Percentiles rank a stretch among this genome's conserved stretches.
Conservation (phyloP, 2,888 invertebrate species). For the Xestoiulus laeticollis region DNA sequence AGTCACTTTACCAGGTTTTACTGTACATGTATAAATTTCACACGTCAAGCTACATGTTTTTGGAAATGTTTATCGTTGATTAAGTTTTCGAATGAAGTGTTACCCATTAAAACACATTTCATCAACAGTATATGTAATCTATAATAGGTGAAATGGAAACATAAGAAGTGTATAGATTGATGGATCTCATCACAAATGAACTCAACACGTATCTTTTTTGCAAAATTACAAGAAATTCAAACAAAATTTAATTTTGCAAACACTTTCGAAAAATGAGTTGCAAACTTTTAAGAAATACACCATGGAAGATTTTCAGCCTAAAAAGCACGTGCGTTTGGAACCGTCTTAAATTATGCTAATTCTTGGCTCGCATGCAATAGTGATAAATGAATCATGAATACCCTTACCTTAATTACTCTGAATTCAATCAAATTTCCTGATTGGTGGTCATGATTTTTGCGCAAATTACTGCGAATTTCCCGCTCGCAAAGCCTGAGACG, state of each 20-base stretch:
- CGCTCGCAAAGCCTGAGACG: slow-evolving; percentile 20
- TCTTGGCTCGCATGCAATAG: background rate
- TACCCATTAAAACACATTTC: no score
- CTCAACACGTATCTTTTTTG: no score
- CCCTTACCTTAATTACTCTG: background rate
- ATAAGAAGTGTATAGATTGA: no score
- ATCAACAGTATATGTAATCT: no score
- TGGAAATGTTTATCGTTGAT: no score
- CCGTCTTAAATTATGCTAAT: background rate
- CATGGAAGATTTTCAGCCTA: background rate
- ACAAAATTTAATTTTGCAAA: background rate
- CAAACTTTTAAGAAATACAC: background rate
- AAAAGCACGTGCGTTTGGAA: background rate
- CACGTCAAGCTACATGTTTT: no score
- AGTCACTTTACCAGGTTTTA: no score
- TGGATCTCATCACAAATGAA: no score
- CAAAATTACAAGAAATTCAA: no score
- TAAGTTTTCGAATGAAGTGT: no score
- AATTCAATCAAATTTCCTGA: background rate
- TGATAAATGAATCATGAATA: background rate
- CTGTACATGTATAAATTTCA: no score
- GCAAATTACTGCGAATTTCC: slow-evolving; percentile 10
- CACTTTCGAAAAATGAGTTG: background rate
- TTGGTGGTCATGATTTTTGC: slow-evolving; percentile 17
- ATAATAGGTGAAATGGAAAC: no score